phyloP scores from a whole-genome alignment of 2,888 invertebrate species.

The Laothoe populi region DNA sequence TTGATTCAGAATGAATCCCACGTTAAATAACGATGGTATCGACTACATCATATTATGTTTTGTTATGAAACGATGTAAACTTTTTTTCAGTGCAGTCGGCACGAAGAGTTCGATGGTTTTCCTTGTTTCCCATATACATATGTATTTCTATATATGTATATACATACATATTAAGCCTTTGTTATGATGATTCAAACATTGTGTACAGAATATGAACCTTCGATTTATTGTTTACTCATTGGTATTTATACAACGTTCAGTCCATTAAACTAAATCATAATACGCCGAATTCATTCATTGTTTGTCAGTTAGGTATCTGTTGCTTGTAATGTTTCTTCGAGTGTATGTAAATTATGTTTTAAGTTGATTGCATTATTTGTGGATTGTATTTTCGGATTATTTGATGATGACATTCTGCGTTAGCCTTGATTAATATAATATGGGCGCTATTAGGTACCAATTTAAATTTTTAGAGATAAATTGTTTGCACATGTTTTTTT shows the following conservation, averaged over 20 bases:
- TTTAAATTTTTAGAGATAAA: too few species aligned
- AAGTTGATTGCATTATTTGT: background rate
- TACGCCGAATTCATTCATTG: slow-evolving; percentile 5
- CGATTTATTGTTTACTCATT: background rate
- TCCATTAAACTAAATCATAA: slow-evolving; percentile 1
- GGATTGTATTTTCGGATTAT: background rate
- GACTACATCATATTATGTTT: background rate
- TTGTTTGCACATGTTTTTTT: too few species aligned
- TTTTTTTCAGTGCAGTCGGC: slow-evolving; percentile 22
- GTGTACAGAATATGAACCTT: slow-evolving; percentile 8
- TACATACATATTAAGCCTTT: slow-evolving; percentile 11
- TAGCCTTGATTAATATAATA: too few species aligned
- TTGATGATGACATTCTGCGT: background rate
- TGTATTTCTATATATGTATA: background rate
- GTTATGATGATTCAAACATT: slow-evolving; percentile 9
- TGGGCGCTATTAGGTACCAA: background rate
- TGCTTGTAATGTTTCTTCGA: background rate
- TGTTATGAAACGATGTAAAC: background rate
- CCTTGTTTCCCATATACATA: background rate
- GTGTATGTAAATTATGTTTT: background rate
- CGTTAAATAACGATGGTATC: background rate
- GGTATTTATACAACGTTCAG: slow-evolving; percentile 15
- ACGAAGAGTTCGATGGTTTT: slow-evolving; percentile 11
- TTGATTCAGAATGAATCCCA: slow-evolving; percentile 11
- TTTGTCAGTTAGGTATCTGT: slow-evolving; percentile 17